Evolutionary conservation across 92 coral and sea anemone genomes (phyloP).

Genomic region (Scolanthus callimorphus): DNA sequence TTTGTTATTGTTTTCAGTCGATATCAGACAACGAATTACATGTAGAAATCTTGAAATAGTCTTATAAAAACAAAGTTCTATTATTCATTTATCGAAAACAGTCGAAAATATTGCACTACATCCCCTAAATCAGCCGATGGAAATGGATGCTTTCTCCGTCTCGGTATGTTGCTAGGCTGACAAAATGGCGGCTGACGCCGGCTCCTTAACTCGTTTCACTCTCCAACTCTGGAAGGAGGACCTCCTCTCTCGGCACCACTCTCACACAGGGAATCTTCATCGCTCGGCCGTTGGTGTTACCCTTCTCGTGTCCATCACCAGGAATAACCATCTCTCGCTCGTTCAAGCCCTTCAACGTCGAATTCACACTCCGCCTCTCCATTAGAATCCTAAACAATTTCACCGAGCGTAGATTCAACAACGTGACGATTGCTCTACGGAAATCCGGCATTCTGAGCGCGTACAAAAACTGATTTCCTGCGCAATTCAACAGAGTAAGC

Average conservation of each 20-base stretch:
- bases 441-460: constrained; percentile 70
- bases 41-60: too few relatives aligned
- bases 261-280: not conserved
- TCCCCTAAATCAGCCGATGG: too few relatives aligned
- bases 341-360: not conserved
- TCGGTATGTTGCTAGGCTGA: too few relatives aligned
- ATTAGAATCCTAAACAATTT: not conserved
- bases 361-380: not conserved
- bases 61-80: too few relatives aligned
- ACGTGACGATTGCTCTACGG: constrained; percentile 40
- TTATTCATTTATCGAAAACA: too few relatives aligned
- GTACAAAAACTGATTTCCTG: constrained; percentile 73
- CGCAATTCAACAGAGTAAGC: constrained; percentile 65
- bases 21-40: too few relatives aligned
- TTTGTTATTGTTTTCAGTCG: too few relatives aligned
- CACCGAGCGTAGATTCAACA: not conserved
- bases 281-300: not conserved
- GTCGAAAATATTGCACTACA: too few relatives aligned
- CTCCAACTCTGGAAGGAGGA: not conserved
- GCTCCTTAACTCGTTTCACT: too few relatives aligned
- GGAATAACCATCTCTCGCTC: not conserved
- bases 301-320: not conserved
- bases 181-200: too few relatives aligned
- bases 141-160: too few relatives aligned
- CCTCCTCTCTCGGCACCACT: not conserved